phyloP scores from a whole-genome alignment of 2,113 vertebrate genomes.

The Loxodonta africana region DNA sequence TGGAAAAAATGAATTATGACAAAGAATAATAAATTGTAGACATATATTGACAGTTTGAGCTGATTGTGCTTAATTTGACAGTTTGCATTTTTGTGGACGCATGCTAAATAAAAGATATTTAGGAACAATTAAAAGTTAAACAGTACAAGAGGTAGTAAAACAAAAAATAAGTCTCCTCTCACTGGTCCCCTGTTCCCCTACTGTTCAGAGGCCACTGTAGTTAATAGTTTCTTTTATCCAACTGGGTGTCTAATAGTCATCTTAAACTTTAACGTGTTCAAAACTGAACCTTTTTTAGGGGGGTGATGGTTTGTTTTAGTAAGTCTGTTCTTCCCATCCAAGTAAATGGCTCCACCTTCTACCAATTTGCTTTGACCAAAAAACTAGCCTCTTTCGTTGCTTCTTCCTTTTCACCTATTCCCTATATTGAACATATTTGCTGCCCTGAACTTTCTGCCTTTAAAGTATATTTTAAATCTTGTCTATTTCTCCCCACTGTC shows the following conservation, averaged over 20 bases:
- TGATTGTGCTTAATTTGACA: slow-evolving; percentile 1
- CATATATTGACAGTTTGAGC: background rate
- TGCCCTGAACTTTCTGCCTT: background rate
- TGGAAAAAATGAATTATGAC: slow-evolving; percentile 11
- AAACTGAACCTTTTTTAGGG: background rate
- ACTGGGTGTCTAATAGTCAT: background rate
- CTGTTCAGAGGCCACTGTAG: background rate
- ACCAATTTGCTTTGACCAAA: background rate
- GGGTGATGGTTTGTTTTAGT: background rate
- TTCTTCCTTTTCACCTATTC: background rate
- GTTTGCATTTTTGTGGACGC: slow-evolving; percentile 27
- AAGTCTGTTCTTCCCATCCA: background rate
- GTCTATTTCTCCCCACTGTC: background rate
- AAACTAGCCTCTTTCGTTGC: background rate
- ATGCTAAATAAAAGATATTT: slow-evolving; percentile 30
- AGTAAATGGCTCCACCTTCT: background rate
- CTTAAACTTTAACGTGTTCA: slow-evolving; percentile 21
- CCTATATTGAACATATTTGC: background rate
- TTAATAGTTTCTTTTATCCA: slow-evolving; percentile 1
- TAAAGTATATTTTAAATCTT: slow-evolving; percentile 37
- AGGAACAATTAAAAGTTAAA: slow-evolving; percentile 38
- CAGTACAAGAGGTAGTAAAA: background rate
- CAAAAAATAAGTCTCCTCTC: slow-evolving; percentile 12
- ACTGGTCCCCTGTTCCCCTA: background rate
- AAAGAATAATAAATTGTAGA: slow-evolving; percentile 12